Evolutionary conservation across 1,140 invertebrate genomes (phyloP).

Genomic region (Lethrus apterus): DNA sequence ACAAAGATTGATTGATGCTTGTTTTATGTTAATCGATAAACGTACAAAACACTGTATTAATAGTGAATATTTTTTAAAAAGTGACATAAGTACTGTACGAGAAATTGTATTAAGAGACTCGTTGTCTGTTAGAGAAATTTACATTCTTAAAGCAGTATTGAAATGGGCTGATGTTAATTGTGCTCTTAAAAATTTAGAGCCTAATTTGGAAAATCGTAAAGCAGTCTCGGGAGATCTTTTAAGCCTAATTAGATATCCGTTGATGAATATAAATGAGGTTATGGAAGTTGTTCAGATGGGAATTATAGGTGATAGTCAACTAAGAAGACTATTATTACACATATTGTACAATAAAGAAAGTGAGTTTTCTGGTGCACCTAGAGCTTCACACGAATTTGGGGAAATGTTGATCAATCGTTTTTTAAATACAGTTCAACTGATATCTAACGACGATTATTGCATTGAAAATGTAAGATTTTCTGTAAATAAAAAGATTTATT

Average conservation of each 20-base stretch:
- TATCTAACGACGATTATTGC: too few species aligned
- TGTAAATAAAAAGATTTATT: conserved; percentile 74
- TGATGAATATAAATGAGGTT: conserved; percentile 86
- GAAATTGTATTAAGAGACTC: conserved; percentile 77
- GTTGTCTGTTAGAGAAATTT: conserved; percentile 71
- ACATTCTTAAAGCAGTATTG: conserved; percentile 66
- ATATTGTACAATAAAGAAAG: conserved; percentile 74
- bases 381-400: conserved; percentile 78
- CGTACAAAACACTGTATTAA: conserved; percentile 72
- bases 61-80: conserved; percentile 82
- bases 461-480: conserved; percentile 77
- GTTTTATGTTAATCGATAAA: conserved; percentile 81
- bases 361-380: conserved; percentile 63
- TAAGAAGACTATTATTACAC: conserved; percentile 70
- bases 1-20: conserved; percentile 66
- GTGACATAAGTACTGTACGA: conserved; percentile 76
- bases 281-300: conserved; percentile 71
- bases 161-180: conserved; percentile 80
- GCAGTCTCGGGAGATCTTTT: conserved; percentile 61
- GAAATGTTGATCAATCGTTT: too few species aligned
- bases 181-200: conserved; percentile 52
- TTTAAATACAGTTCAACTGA: too few species aligned
- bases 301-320: conserved; percentile 67
- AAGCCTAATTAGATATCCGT: conserved; percentile 70
- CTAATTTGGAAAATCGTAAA: conserved; percentile 65